Evolutionary conservation across 2,888 invertebrate genomes (phyloP), one percentile per base, ranked within the genome.

Genomic region (Coelogynopora nodosa): DNA sequence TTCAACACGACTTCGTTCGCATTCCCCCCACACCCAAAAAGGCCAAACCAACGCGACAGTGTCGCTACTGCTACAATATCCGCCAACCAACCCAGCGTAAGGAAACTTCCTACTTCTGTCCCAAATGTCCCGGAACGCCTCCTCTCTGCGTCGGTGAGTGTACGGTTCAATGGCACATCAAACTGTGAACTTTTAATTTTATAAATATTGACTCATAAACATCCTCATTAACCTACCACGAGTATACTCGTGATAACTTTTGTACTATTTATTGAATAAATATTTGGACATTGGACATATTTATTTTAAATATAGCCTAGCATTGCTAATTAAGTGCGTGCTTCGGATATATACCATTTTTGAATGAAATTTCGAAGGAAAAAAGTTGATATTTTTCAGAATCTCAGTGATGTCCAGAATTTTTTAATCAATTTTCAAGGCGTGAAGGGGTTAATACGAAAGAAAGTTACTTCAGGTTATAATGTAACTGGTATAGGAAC

Each of bases 201-300:
- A 74, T 74, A 74, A 74, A 74, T 74, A 74, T 74, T 74, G 74
- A 74, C 74, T 74, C 74, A 74, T 74, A 74, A 74, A 74, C 74
- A 74, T 74, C 74, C 74, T 74, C 74, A 74, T 74, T 74, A 74
- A 74, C 74, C 18, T 23, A 74, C 27, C 74, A 74, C 27, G 74
- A 13, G 27, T 74, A 74, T 74, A 74, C 23, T 74, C 74, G 27
- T 74, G 74, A 74, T 74, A 74, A 74, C 74, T 74, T 74, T 23
- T 74, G 74, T 26, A 74, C 74, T 74, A 23, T 74, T 74, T 74
- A 74, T 74, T 74, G 74, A 74, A 74, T 74, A 74, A 74, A 74
- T 74, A 74, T 74, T 74, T 74, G 74, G 74, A 74, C 74, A 74
- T 74, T 13, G 27, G 74, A 74, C 74, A 74, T 74, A 74, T 74